Percentiles rank a stretch among this genome's conserved stretches.
These are phyloP conservation scores for Columba livia DNA, from an alignment of 2,113 vertebrate genomes.

Conservation along the genomic window DNA sequence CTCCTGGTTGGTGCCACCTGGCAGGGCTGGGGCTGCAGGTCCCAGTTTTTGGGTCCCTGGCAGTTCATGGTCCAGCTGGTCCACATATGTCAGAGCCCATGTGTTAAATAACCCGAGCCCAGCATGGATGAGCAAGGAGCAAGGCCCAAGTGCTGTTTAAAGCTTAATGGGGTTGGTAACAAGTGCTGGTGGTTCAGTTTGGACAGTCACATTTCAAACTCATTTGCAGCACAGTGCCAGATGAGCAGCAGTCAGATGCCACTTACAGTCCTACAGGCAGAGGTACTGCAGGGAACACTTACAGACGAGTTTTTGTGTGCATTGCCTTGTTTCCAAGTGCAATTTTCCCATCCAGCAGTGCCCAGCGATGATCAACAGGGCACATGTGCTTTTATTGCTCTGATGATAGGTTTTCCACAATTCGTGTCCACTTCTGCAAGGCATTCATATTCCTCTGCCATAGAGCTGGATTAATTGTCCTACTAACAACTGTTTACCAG, in stretches of 20 bases:
- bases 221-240: neutral
- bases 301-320: neutral
- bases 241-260: neutral
- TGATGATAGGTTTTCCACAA: neutral
- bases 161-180: neutral
- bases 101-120: neutral
- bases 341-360: neutral
- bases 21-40: neutral
- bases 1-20: neutral
- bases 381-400: neutral
- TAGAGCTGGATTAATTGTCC: neutral
- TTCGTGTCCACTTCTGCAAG: accelerated
- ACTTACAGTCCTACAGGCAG: neutral
- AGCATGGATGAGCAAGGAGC: neutral
- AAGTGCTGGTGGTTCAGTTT: neutral
- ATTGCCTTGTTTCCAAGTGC: neutral
- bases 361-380: neutral
- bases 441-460: accelerated
- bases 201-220: neutral
- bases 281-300: neutral
- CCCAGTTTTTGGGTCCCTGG: accelerated
- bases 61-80: neutral
- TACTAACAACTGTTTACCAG: neutral
- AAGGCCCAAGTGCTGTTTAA: neutral
- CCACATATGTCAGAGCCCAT: accelerated